These are phyloP conservation scores for Diadumene lineata DNA, from an alignment of 92 coral and sea anemone species.

Conservation along the genomic window DNA sequence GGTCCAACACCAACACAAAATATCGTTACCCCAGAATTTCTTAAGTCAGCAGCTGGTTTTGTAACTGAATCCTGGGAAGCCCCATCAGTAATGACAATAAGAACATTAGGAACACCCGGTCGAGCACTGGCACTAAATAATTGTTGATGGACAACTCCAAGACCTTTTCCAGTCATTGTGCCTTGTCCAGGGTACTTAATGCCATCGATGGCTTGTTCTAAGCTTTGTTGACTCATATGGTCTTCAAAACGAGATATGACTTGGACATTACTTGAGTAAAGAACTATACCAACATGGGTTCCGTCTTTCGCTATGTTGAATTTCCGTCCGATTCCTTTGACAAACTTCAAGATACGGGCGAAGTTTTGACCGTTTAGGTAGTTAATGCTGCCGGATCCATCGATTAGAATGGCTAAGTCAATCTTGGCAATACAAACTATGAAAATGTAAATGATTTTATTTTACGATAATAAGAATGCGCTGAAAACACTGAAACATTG, in stretches of 20 bases:
- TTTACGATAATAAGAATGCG: too few species aligned
- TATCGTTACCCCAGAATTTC: conserved; percentile 53
- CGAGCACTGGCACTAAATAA: conserved; percentile 56
- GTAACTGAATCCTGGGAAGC: conserved; percentile 32
- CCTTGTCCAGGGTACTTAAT: conserved; percentile 51
- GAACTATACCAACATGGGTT: conserved; percentile 62
- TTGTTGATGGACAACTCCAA: conserved; percentile 36
- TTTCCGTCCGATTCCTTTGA: conserved; percentile 45
- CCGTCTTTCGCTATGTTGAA: conserved; percentile 64
- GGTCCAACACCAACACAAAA: conserved; percentile 43
- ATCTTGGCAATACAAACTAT: conserved; percentile 57
- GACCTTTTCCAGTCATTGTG: conserved; percentile 54
- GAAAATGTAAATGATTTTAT: too few species aligned
- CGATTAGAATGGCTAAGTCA: conserved; percentile 75
- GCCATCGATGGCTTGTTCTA: conserved; percentile 36
- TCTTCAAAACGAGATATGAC: conserved; percentile 44
- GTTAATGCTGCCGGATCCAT: conserved; percentile 76
- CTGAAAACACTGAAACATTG: too few species aligned
- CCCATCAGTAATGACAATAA: conserved; percentile 59
- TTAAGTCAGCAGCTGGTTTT: conserved; percentile 42
- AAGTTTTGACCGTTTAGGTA: conserved; percentile 58
- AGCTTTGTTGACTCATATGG: conserved; percentile 19
- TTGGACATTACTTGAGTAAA: conserved; percentile 48
- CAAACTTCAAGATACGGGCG: conserved; percentile 56
- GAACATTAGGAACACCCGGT: conserved; percentile 41